Base-by-base conservation (phyloP, 2,888 invertebrate genomes). In the Dynastes maya region DNA sequence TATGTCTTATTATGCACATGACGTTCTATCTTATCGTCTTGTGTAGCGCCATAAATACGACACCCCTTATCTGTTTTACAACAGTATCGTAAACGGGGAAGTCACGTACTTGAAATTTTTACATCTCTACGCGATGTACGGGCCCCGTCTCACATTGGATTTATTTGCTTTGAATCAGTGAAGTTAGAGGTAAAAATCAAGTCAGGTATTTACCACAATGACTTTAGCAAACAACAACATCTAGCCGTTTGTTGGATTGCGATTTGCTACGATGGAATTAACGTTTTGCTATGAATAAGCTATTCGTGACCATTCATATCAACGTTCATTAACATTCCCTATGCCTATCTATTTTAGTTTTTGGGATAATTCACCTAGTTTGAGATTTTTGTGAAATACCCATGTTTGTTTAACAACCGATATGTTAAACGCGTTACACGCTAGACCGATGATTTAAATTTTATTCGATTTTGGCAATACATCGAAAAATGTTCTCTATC, bases 61-160 rank as follows among this genome's bases (percentile, higher is more conserved):
- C 68, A 68, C 51, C 68, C 68, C 68, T 68, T 68, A 68, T 68
- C 68, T 68, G 29, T 13, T 65, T 68, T 68, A 51, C 51, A 68
- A 68, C 68, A 29, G 51, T 51, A 11, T 68, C 68, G 68, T 68
- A 51, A 68, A 51, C 68, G 53, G 68, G 22, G 51, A 68, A 68
- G 68, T 68, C 68, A 68, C 68, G 68, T 68, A 68, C 29, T 49
- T 49, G 51, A 13, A 13, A 27, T 53, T 68, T 68, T 68, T 68
- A 68, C 51, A 22, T 68, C 68, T 51, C 55, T 22, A 22, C 22
- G 4, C 22, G 22, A 22, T 16, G 8, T 16, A 55, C 16, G 55
- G 55, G 5, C 27, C 22, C 8, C 55, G 22, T 55, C 22, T 16
- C 55, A 3, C 55, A 16, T 55, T 16, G 55, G 55, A 55, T 55